phyloP scores from a whole-genome alignment of 1,140 invertebrate genomes.

The Medauroidea extradentata region DNA sequence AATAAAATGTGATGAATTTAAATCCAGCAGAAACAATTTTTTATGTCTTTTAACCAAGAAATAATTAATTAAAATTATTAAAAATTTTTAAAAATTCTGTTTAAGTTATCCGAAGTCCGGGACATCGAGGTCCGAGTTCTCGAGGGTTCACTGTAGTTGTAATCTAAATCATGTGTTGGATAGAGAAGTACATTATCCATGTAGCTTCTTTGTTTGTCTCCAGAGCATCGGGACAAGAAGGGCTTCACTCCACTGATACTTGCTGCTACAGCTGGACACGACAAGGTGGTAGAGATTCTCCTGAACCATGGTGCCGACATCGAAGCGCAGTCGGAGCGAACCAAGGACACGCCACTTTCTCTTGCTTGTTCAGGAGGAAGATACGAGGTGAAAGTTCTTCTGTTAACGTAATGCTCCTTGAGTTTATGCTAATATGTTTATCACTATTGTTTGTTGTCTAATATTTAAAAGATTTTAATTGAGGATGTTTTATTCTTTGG shows the following conservation, averaged over 20 bases:
- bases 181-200: too few species aligned
- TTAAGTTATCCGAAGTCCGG: too few species aligned
- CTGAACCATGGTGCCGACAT: constrained; percentile 91
- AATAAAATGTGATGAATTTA: too few species aligned
- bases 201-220: constrained; percentile 29
- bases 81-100: too few species aligned
- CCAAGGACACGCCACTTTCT: constrained; percentile 97
- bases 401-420: neutral
- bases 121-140: too few species aligned
- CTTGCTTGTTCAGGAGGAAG: constrained; percentile 95
- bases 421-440: constrained; percentile 9
- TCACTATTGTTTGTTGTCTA: neutral
- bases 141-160: too few species aligned
- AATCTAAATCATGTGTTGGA: too few species aligned
- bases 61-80: too few species aligned
- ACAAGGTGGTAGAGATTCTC: constrained; percentile 89
- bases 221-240: constrained; percentile 97
- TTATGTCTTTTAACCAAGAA: too few species aligned
- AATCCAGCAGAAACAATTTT: too few species aligned
- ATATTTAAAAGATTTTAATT: constrained; percentile 2
- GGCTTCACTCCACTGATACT: constrained; percentile 97
- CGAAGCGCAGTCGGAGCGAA: constrained; percentile 97
- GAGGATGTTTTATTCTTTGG: too few species aligned
- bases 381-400: constrained; percentile 64
- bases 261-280: constrained; percentile 94